Evolutionary conservation across 2,797 vertebrate genomes (phyloP), one percentile per base, ranked within the genome.

Genomic region (Myotis daubentonii): DNA sequence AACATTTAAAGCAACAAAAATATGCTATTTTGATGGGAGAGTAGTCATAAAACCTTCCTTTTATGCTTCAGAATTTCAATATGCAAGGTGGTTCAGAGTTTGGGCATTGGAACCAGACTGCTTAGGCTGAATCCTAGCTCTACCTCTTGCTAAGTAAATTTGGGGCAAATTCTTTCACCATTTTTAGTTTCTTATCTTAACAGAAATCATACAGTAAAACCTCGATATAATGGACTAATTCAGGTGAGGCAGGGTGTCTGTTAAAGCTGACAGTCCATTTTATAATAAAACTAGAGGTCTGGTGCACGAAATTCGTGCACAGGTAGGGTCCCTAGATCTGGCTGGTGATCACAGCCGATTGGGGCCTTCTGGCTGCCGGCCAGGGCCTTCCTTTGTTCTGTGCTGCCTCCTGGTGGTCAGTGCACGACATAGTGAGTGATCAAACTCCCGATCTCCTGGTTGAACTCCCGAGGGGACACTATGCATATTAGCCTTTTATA

Each of bases 1-100:
- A 86, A 53, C 87, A 90, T 57, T 49, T 87, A 81, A 80, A 93
- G 70, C 28, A 68, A 79, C 51, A 88, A 93, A 89, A 84, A 75
- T 28, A 91, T 22, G 22, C n/a, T 47, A 51, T 23, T 23, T 28
- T 81, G 44, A 87, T 38, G 16, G 25, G 65, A 71, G 17, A 75
- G 33, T 1, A 90, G 44, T 15, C 20, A 57, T 10, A 70, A 83
- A 94, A 41, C 7, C 22, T 44, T 91, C 12, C 51, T 51, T 23
- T 6, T 44, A n/a, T 28, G 28, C 20, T 78, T 41, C 0, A 72
- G 41, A n/a, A 90, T 25, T 74, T 91, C 19, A 71, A 13, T 12
- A 57, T 1, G 12, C 53, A 76, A 75, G 20, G n/a, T 3, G 5
- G 75, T 25, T 41, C 60, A 74, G 49, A 87, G n/a, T 87, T 72